Conservation (phyloP, 2,113 vertebrate genomes). For the Parus major region DNA sequence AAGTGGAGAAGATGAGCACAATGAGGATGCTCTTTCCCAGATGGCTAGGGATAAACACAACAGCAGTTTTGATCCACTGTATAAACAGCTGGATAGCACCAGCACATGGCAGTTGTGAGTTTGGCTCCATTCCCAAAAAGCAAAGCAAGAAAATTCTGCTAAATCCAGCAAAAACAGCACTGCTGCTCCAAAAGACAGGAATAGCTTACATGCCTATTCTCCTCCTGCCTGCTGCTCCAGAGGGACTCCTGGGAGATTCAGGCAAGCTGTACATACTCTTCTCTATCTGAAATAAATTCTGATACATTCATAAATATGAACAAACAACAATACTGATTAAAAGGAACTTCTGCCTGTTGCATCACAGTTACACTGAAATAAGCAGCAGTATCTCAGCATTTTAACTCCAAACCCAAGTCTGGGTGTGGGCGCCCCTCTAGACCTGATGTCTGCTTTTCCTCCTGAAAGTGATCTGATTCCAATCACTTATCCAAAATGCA, state of each 20-base stretch:
- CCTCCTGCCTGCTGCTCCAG: neutral
- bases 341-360: neutral
- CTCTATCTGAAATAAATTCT: neutral
- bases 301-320: neutral
- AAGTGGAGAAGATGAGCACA: neutral
- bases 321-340: neutral
- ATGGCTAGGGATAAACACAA: neutral
- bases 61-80: neutral
- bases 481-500: neutral
- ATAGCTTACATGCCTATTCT: neutral
- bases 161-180: neutral
- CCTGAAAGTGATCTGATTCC: neutral
- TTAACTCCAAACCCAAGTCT: neutral
- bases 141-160: neutral
- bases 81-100: neutral
- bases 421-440: neutral
- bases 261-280: neutral
- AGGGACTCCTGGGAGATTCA: neutral
- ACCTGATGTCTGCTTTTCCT: neutral
- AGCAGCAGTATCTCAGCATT: neutral
- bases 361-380: neutral
- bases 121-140: neutral
- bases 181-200: neutral
- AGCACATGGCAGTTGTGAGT: neutral
- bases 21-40: neutral